A percentile compares a stretch with the other conserved stretches of the same genome.
Evolutionary conservation across 1,140 invertebrate species (phyloP).

Genomic region (Cephus cinctus): DNA sequence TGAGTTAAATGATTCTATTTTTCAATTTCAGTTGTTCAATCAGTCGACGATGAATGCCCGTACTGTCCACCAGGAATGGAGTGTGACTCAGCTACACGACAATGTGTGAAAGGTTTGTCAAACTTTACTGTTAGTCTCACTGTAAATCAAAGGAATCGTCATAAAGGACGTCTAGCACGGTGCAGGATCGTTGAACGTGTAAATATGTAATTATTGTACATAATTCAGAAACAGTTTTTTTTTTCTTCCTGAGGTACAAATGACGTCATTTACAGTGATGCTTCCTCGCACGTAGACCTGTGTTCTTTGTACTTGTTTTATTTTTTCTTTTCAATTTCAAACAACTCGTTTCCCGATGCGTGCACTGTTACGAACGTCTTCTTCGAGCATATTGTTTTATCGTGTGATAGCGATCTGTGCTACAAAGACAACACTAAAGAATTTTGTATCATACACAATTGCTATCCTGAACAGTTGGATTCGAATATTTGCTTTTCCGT

Average conservation of each 20-base stretch:
- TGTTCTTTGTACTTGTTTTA: not conserved
- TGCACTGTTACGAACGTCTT: no score
- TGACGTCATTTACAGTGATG: no score
- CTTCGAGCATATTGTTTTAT: no score
- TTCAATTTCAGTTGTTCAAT: conserved; percentile 28
- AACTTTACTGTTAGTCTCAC: conserved; percentile 9
- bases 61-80: conserved; percentile 73
- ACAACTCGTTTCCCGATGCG: no score
- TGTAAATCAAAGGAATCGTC: conserved; percentile 5
- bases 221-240: no score
- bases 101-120: conserved; percentile 71
- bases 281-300: no score
- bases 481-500: no score
- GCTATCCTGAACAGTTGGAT: no score
- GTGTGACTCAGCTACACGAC: conserved; percentile 73
- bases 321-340: not conserved
- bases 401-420: no score
- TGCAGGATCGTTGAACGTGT: conserved; percentile 17
- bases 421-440: no score
- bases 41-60: conserved; percentile 59
- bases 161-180: not conserved
- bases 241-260: no score
- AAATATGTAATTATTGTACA: conserved; percentile 47
- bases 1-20: conserved; percentile 10
- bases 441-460: no score